Evolutionary conservation across 2,888 invertebrate species (phyloP).

Genomic region (Cephus nigrinus): DNA sequence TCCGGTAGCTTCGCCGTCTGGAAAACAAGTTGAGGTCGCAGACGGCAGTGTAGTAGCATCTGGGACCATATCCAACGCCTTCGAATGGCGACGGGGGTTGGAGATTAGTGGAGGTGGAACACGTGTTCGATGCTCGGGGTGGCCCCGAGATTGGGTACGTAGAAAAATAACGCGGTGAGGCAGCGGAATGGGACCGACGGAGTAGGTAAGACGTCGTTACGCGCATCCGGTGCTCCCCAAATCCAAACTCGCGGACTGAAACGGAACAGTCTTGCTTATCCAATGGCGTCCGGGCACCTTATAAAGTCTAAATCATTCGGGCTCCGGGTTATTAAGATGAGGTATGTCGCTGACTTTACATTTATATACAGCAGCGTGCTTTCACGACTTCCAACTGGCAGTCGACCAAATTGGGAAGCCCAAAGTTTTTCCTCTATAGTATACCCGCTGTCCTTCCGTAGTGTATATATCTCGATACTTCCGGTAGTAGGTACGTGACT

Average conservation of each 20-base stretch:
- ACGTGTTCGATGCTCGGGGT: slow-evolving; percentile 59
- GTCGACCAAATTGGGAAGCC: slow-evolving; percentile 59
- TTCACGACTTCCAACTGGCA: slow-evolving; percentile 49
- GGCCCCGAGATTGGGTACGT: slow-evolving; percentile 37
- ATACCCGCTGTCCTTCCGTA: neutral
- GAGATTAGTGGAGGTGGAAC: slow-evolving; percentile 64
- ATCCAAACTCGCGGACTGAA: slow-evolving; percentile 33
- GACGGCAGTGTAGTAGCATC: slow-evolving; percentile 57
- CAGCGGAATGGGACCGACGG: slow-evolving; percentile 41
- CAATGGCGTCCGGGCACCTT: slow-evolving; percentile 32
- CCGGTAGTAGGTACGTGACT: neutral
- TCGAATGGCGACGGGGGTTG: slow-evolving; percentile 38
- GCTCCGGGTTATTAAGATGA: slow-evolving; percentile 54
- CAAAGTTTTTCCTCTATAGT: slow-evolving; percentile 13
- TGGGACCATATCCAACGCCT: slow-evolving; percentile 54
- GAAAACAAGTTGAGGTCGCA: slow-evolving; percentile 48
- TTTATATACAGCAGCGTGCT: slow-evolving; percentile 31
- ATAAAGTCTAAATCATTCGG: slow-evolving; percentile 49
- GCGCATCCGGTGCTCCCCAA: slow-evolving; percentile 57
- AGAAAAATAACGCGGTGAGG: slow-evolving; percentile 56
- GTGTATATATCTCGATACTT: neutral
- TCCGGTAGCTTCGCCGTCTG: slow-evolving; percentile 28
- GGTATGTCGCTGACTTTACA: slow-evolving; percentile 40
- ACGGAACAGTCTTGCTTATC: slow-evolving; percentile 30
- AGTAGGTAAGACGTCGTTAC: slow-evolving; percentile 65